Evolutionary conservation across 2,113 vertebrate genomes (phyloP).

Genomic region (Drymodes brunneopygia): DNA sequence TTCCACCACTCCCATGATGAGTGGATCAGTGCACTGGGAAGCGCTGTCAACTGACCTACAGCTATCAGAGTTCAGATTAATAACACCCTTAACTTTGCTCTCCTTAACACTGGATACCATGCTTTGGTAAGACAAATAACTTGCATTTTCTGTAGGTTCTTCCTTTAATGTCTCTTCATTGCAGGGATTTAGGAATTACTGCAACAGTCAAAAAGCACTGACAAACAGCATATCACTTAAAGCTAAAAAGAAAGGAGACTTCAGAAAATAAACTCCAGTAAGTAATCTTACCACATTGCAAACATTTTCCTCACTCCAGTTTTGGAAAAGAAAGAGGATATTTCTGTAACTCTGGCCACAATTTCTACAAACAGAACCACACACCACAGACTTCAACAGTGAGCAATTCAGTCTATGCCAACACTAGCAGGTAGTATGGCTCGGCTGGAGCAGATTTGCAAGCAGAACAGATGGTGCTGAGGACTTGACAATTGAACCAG

Average conservation of each 20-base stretch:
- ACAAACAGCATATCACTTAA: background rate
- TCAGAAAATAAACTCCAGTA: background rate
- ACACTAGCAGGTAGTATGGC: background rate
- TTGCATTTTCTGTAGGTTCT: background rate
- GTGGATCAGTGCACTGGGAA: rapidly evolving
- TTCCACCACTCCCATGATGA: background rate
- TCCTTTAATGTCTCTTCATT: background rate
- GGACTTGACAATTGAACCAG: background rate
- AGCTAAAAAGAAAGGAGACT: background rate
- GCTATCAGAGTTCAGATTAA: background rate
- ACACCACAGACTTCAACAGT: background rate
- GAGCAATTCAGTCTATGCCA: background rate
- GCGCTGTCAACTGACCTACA: background rate
- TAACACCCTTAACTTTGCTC: background rate
- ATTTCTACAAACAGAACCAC: background rate
- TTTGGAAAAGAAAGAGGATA: background rate
- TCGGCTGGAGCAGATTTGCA: background rate
- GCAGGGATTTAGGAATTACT: background rate
- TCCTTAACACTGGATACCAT: background rate
- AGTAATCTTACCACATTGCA: background rate
- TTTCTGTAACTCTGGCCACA: background rate
- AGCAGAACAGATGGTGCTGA: background rate
- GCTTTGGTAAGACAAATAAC: background rate
- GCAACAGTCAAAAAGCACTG: background rate
- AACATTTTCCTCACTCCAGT: background rate